A percentile compares a stretch with the other conserved stretches of the same genome.
Evolutionary conservation across 2,888 invertebrate genomes (phyloP).

Genomic region (Ophion ellenae): DNA sequence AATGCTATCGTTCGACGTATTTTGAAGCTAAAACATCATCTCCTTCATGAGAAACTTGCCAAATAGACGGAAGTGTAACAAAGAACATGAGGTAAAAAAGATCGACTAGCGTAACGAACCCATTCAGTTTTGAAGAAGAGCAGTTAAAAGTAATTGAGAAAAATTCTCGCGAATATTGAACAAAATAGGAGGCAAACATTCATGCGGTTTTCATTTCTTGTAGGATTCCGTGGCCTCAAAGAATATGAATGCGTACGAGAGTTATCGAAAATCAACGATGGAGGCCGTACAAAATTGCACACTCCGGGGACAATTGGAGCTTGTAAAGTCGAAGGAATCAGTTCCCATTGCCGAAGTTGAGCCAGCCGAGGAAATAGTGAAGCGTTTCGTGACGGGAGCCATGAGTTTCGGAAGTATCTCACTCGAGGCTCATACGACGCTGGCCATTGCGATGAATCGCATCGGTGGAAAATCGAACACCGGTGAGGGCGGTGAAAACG

Average conservation of each 20-base stretch:
- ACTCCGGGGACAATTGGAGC: conserved; percentile 95
- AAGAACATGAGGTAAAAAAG: too few relatives aligned
- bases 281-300: conserved; percentile 94
- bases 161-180: too few relatives aligned
- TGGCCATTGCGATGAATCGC: conserved; percentile 98
- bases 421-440: conserved; percentile 96
- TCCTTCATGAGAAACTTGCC: too few relatives aligned
- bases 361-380: conserved; percentile 96
- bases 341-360: conserved; percentile 96
- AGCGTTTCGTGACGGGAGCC: conserved; percentile 94
- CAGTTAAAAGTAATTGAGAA: too few relatives aligned
- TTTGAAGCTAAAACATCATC: background rate
- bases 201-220: background rate
- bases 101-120: too few relatives aligned
- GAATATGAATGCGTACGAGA: conserved; percentile 92
- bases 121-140: too few relatives aligned
- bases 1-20: background rate
- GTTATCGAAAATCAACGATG: conserved; percentile 93
- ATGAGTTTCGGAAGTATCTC: conserved; percentile 99
- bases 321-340: conserved; percentile 91
- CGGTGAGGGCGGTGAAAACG: conserved; percentile 97
- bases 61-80: too few relatives aligned
- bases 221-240: conserved; percentile 95
- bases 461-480: conserved; percentile 99
- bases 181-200: background rate